These are phyloP conservation scores for Lottia scabra DNA, from an alignment of 2,888 invertebrate species.

Conservation along the genomic window DNA sequence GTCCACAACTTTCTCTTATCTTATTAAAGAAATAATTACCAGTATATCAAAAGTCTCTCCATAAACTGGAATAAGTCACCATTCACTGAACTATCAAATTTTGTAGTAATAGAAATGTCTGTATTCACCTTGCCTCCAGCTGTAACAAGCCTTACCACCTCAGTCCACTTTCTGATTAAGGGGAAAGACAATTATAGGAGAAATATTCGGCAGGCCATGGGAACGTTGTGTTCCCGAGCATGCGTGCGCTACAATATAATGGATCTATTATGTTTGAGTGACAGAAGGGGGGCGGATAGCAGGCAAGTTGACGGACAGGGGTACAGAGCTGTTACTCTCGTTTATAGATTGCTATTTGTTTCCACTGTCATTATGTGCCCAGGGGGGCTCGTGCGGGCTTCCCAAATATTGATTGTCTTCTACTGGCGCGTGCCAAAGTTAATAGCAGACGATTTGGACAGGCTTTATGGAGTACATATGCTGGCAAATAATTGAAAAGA, in stretches of 20 bases:
- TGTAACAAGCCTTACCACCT: not conserved
- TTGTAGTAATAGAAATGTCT: too few species aligned
- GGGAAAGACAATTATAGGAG: constrained; percentile 17
- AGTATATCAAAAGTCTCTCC: too few species aligned
- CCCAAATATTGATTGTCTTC: constrained; percentile 19
- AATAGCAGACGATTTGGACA: constrained; percentile 12
- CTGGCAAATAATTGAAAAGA: constrained; percentile 5
- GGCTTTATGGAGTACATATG: constrained; percentile 15
- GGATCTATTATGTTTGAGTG: constrained; percentile 11
- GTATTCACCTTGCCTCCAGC: not conserved
- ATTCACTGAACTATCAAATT: too few species aligned
- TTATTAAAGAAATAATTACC: too few species aligned
- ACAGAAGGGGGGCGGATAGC: not conserved
- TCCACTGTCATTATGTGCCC: constrained; percentile 16
- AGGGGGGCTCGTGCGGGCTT: constrained; percentile 13
- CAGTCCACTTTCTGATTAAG: not conserved
- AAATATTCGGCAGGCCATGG: not conserved
- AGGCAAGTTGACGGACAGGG: constrained; percentile 7
- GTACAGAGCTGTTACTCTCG: constrained; percentile 2
- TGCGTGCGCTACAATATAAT: constrained; percentile 17
- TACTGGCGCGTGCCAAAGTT: constrained; percentile 21
- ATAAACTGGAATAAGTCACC: too few species aligned
- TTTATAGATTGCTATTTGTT: constrained; percentile 19
- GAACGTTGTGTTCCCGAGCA: constrained; percentile 10
- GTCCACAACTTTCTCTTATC: too few species aligned